Evolutionary conservation across 92 coral and sea anemone species (phyloP), one percentile per base, ranked within the genome.

Genomic region (Porites rus): DNA sequence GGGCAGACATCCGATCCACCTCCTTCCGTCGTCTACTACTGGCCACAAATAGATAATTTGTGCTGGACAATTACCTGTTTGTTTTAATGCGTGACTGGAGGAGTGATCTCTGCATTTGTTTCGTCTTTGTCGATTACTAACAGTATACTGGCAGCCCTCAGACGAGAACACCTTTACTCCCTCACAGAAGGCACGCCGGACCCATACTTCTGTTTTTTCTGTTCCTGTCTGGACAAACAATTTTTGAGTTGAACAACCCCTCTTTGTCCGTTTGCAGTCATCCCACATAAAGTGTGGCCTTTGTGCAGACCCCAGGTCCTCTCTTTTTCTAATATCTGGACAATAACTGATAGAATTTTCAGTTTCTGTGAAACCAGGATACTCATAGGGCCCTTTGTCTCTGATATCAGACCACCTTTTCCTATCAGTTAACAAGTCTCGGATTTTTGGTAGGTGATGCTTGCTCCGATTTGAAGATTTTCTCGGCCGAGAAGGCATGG

Each of bases 281-380:
- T 89, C 88, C 92, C 92, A 83, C 67, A 82, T 75, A 24, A 72
- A 89, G 51, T 89, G 92, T 51, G 83, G 70, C 20, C 83, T 72
- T 81, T 87, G 86, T 65, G 78, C 25, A 65, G 91, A 86, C n/a
- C 88, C 74, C 69, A 88, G 75, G 9, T 52, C 77, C 1, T 8
- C 74, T 19, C 64, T 18, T 53, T 38, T 87, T 6, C 72, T 54
- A 0, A 72, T 24, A 87, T 87, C 66, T 12, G 64, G 22, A 67
- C 84, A 83, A 79, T 80, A 69, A 11, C 84, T 77, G 65, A 81
- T 65, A 18, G 19, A 7, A n/a, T 17, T 31, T 17, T 16, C 21
- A 19, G 59, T 8, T 22, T 9, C 76, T 17, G 51, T 65, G 50
- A 87, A 82, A 46, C 91, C 88, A 63, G 83, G 91, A 28, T 88